phyloP scores from a whole-genome alignment of 2,888 invertebrate species.

The Aphidius colemani region DNA sequence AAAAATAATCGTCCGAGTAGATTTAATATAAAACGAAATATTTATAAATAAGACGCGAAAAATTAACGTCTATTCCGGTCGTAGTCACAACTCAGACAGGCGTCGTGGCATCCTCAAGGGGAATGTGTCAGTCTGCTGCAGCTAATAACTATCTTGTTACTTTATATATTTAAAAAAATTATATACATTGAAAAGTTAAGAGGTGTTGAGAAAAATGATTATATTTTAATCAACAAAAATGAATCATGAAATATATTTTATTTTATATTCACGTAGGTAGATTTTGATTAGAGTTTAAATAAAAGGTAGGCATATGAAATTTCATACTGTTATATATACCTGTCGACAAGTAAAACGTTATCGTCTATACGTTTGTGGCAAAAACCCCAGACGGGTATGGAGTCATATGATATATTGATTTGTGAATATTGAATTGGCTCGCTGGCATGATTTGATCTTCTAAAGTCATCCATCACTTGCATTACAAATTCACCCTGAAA shows the following conservation, averaged over 20 bases:
- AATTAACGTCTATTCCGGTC: constrained; percentile 43
- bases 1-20: no score
- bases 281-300: neutral
- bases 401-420: constrained; percentile 67
- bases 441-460: constrained; percentile 55
- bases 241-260: constrained; percentile 2
- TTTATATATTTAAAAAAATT: neutral
- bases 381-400: constrained; percentile 70
- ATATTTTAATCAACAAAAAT: neutral
- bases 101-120: constrained; percentile 25
- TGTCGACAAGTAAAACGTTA: constrained; percentile 67
- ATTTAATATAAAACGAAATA: neutral
- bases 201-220: constrained; percentile 3
- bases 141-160: constrained; percentile 27
- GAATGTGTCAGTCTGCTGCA: constrained; percentile 23
- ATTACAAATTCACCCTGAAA: constrained; percentile 70
- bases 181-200: no score
- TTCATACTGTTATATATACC: constrained; percentile 54
- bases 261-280: neutral
- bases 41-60: constrained; percentile 10
- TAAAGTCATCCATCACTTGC: constrained; percentile 60
- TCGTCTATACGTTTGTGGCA: constrained; percentile 67
- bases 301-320: constrained; percentile 1
- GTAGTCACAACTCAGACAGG: constrained; percentile 43
- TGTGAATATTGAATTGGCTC: constrained; percentile 66